These are phyloP conservation scores for Elysia crispata DNA, from an alignment of 2,888 invertebrate species.

Conservation along the genomic window DNA sequence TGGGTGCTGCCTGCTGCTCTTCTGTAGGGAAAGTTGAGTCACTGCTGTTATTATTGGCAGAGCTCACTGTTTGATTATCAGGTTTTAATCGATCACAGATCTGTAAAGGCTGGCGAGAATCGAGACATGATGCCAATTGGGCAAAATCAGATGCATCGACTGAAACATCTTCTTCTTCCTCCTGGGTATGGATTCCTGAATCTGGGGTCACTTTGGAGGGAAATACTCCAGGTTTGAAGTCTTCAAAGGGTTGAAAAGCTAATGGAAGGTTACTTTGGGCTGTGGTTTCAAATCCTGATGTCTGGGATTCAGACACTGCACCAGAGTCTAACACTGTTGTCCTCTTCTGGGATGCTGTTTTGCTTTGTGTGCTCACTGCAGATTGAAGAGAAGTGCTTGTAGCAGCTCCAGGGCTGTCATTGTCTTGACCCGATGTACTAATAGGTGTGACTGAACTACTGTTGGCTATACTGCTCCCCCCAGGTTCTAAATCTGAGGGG, in stretches of 20 bases:
- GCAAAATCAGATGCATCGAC: no score
- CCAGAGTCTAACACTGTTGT: neutral
- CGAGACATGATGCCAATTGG: no score
- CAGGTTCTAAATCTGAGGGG: conserved; percentile 44
- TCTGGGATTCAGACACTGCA: no score
- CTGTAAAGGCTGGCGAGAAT: no score
- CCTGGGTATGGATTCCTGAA: conserved; percentile 44
- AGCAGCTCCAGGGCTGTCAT: no score
- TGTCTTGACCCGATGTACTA: no score
- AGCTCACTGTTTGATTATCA: no score
- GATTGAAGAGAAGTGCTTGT: neutral
- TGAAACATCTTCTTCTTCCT: conserved; percentile 15
- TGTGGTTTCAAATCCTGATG: no score
- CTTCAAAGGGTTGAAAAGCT: conserved; percentile 26
- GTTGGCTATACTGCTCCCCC: conserved; percentile 16
- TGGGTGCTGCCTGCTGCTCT: no score
- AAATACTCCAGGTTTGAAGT: conserved; percentile 16
- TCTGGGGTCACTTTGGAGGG: conserved; percentile 47
- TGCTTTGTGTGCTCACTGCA: neutral
- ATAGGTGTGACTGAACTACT: conserved; percentile 31
- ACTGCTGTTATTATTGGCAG: no score
- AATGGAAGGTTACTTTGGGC: neutral
- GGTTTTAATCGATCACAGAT: no score
- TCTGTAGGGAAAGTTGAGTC: no score
- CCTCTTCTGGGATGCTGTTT: neutral